Evolutionary conservation across 2,797 vertebrate genomes (phyloP).

Genomic region (Sparus aurata): DNA sequence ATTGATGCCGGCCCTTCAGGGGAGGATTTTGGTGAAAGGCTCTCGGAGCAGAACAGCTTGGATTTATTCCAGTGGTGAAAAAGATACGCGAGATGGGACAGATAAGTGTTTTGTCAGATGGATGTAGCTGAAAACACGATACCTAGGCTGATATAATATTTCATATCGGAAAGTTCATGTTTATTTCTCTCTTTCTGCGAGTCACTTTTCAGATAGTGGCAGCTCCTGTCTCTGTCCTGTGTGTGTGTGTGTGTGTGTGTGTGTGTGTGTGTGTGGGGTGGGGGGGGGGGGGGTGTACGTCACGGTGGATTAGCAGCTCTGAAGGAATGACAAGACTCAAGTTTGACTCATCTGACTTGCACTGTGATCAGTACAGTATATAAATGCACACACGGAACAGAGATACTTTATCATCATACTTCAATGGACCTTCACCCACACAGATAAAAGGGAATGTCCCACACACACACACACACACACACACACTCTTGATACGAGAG

Average conservation of each 20-base stretch:
- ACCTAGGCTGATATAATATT: constrained; percentile 37
- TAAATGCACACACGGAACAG: constrained; percentile 27
- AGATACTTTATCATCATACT: constrained; percentile 42
- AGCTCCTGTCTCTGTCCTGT: background rate
- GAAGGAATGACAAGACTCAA: constrained; percentile 22
- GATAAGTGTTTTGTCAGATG: constrained; percentile 71
- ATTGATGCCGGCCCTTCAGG: constrained; percentile 60
- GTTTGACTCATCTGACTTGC: constrained; percentile 22
- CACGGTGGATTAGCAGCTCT: constrained; percentile 9
- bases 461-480: constrained; percentile 27
- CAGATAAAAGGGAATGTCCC: constrained; percentile 24
- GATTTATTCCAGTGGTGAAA: constrained; percentile 65
- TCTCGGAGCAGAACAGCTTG: constrained; percentile 65
- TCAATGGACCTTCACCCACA: constrained; percentile 47
- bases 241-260: background rate
- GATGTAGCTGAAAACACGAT: constrained; percentile 56
- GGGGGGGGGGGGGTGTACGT: no score
- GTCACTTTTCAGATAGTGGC: background rate
- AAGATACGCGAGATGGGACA: constrained; percentile 59
- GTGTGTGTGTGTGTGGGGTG: background rate
- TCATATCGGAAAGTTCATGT: constrained; percentile 43
- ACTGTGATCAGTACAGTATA: constrained; percentile 27
- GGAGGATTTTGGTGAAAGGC: constrained; percentile 58
- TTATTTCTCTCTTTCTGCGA: constrained; percentile 46
- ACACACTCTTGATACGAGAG: constrained; percentile 20